Base-by-base conservation (phyloP, 2,797 vertebrate genomes). In the Rachycentron canadum region DNA sequence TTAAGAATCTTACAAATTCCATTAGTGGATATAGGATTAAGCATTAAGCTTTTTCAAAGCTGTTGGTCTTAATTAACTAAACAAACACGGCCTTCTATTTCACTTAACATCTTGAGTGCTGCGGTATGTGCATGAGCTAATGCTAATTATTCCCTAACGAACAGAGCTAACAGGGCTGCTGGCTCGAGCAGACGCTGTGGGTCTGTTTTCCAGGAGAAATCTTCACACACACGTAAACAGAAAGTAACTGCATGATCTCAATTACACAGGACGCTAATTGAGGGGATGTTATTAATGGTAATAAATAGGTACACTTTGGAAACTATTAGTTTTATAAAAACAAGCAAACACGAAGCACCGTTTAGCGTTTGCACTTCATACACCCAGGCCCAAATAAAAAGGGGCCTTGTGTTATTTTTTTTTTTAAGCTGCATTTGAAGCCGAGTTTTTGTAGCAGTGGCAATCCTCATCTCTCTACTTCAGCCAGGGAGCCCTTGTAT, bases 51-150 rank as follows among this genome's bases (percentile, higher is more conserved):
- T 86, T 83, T 76, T 85, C 62, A 84, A 91, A 91, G 84, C 89
- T 78, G 84, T 85, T 91, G 82, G 78, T 83, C 79, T 77, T 92
- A 87, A 94, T 94, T 88, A 93, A 89, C 89, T 88, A 92, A 92
- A 94, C 91, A 93, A 94, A 90, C 89, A 88, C 65, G 0, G 85
- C 86, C 73, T 90, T 92, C 81, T 89, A 74, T 87, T 88, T 78
- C 65, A 72, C 72, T 86, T 88, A 72, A 86, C 62, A 49, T 83
- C 81, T 82, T 41, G 7, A 76, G 82, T 60, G 76, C 67, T 75
- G 78, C 4, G 68, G 86, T 74, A 85, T 82, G 89, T 85, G 79
- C 75, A 78, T 81, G 76, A 91, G 82, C 79, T 84, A 73, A 88
- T 62, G 76, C 78, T 79, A 89, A 92, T 88, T 73, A 91, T 57